These are phyloP conservation scores for Crossaster papposus DNA, from an alignment of 53 echinoderm and acorn worm species.

Conservation along the genomic window DNA sequence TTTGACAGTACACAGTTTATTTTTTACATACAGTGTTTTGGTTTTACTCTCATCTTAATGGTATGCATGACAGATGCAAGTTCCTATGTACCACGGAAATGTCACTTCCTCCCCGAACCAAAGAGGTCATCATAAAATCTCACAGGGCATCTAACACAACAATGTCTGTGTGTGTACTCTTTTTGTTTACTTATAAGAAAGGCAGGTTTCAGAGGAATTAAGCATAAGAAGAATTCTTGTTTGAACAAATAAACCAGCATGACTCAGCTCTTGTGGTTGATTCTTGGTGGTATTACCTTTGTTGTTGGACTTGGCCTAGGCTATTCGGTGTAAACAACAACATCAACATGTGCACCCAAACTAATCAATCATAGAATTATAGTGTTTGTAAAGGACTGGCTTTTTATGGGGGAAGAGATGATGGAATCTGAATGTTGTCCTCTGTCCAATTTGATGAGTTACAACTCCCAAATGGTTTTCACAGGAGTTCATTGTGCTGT, in stretches of 20 bases:
- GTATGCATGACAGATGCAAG: neutral
- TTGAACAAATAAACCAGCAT: neutral
- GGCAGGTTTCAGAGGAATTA: neutral
- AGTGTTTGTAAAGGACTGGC: neutral
- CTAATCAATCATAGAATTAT: neutral
- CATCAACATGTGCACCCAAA: neutral
- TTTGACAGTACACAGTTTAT: neutral
- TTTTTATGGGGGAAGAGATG: neutral
- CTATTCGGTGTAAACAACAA: neutral
- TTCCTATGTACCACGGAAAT: neutral
- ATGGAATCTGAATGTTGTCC: neutral
- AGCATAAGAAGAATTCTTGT: neutral
- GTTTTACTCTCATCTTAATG: neutral
- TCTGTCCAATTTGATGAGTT: neutral
- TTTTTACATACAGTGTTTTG: neutral
- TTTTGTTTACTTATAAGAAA: neutral
- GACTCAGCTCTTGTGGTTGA: conserved; percentile 16
- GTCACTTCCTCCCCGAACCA: neutral
- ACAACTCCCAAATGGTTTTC: neutral
- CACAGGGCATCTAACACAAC: no score
- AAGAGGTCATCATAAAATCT: neutral
- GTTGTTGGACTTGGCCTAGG: neutral
- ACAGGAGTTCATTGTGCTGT: neutral
- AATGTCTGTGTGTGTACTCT: neutral
- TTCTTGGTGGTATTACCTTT: conserved; percentile 5